phyloP scores from a whole-genome alignment of 2,888 invertebrate species.

The Leptodirus hochenwartii region DNA sequence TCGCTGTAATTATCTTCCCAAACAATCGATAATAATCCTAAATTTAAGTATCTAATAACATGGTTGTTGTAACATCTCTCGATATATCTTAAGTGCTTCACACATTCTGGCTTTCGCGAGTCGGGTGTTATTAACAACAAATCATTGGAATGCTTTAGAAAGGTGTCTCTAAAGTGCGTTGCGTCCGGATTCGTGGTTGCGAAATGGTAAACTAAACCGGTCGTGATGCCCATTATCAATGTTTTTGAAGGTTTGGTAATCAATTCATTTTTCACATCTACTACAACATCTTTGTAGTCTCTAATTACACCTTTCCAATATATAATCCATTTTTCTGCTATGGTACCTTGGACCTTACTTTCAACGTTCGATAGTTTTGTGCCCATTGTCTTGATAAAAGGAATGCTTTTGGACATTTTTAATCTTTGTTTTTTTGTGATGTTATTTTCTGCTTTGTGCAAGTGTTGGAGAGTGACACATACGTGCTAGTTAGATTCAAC shows the following conservation, averaged over 20 bases:
- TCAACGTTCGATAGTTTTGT: too few relatives aligned
- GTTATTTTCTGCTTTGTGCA: too few relatives aligned
- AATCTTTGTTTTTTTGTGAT: too few relatives aligned
- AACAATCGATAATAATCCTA: not conserved
- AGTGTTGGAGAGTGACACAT: too few relatives aligned
- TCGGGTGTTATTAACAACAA: not conserved
- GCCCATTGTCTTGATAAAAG: too few relatives aligned
- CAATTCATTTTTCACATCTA: not conserved
- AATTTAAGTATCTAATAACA: not conserved
- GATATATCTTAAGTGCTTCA: not conserved
- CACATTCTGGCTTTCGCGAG: not conserved
- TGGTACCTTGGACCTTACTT: not conserved
- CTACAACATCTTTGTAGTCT: not conserved
- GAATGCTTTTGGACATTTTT: too few relatives aligned
- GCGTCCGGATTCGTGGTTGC: not conserved
- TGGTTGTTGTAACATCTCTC: not conserved
- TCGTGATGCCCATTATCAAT: not conserved
- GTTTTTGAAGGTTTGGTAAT: not conserved
- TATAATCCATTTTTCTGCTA: not conserved
- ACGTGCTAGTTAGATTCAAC: too few relatives aligned
- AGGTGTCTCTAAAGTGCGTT: not conserved
- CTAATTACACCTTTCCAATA: not conserved
- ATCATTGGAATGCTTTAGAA: not conserved
- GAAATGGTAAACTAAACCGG: not conserved
- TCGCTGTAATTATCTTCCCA: conserved; percentile 1